Evolutionary conservation across 2,113 vertebrate genomes (phyloP), one percentile per base, ranked within the genome.

Genomic region (Microcebus tavaratra): DNA sequence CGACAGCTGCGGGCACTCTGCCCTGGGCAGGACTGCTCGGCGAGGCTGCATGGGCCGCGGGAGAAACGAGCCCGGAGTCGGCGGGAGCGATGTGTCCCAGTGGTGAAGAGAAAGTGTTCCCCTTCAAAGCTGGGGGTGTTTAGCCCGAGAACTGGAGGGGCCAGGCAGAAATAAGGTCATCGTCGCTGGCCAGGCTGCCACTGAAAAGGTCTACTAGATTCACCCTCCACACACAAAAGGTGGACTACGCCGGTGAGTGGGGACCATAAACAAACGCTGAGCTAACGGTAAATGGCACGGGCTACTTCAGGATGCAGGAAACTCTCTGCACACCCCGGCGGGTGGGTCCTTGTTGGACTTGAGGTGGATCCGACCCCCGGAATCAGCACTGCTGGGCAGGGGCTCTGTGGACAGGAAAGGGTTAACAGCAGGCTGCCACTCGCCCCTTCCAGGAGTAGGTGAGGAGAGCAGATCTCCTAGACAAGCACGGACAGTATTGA

Each of bases 281-380:
- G 21, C 0, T 1, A 11, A 2, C 3, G 0, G 6, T 2, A 17
- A 53, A 27, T 0, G 53, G 21, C 29, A 6, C 4, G 2, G 7
- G 68, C n/a, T 5, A 11, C 86, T 27, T 20, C 21, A 6, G 23
- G 5, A 23, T 8, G 3, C 0, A 0, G 53, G 6, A 7, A 48
- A 10, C 55, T 3, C 34, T 20, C 75, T 1, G 45, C 53, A 1
- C 23, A 1, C 23, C 25, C 29, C 3, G 31, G 10, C 4, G 25
- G 20, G 11, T 2, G 23, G 25, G 50, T 31, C 48, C 14, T 14
- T 3, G 6, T 1, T 3, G 42, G 20, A 36, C 3, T 1, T 1
- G 45, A n/a, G 59, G n/a, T 20, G 36, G 14, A 6, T 31, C 59
- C 7, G 50, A 4, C 25, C 48, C 5, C 2, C 63, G 1, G 0